A percentile compares a stretch with the other conserved stretches of the same genome.
Evolutionary conservation across 2,888 invertebrate genomes (phyloP).

Genomic region (Agrypnus murinus): DNA sequence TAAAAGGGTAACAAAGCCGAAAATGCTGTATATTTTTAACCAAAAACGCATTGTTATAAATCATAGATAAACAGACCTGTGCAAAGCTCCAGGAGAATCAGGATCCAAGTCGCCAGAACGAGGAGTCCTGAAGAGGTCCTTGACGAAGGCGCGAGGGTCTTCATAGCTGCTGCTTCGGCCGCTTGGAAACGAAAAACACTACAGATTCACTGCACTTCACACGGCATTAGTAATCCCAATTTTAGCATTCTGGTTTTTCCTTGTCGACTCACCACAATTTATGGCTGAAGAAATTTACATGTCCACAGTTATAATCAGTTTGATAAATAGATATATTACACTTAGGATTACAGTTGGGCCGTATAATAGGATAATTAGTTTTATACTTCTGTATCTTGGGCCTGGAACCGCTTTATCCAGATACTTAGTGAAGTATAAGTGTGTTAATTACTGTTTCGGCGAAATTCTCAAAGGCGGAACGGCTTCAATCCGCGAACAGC

Average conservation of each 20-base stretch:
- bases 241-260: constrained; percentile 30
- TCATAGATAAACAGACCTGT: constrained; percentile 60
- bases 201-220: constrained; percentile 60
- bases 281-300: constrained; percentile 49
- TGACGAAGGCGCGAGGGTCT: constrained; percentile 59
- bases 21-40: constrained; percentile 26
- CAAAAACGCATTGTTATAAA: constrained; percentile 12
- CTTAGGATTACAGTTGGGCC: constrained; percentile 18
- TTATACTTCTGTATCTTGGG: constrained; percentile 63
- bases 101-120: constrained; percentile 63
- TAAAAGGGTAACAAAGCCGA: constrained; percentile 36
- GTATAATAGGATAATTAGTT: constrained; percentile 33
- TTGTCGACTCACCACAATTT: constrained; percentile 7
- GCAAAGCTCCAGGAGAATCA: constrained; percentile 64
- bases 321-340: constrained; percentile 15
- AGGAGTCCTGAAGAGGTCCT: constrained; percentile 63
- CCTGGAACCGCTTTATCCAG: constrained; percentile 63
- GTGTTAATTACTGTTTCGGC: constrained; percentile 40
- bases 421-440: constrained; percentile 58
- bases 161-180: constrained; percentile 60
- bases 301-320: constrained; percentile 48
- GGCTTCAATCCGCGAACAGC: constrained; percentile 35
- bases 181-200: constrained; percentile 51
- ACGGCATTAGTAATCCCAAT: constrained; percentile 50
- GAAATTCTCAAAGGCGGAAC: constrained; percentile 34